Evolutionary conservation across 2,888 invertebrate genomes (phyloP).

Genomic region (Sinohyriopsis cumingii): DNA sequence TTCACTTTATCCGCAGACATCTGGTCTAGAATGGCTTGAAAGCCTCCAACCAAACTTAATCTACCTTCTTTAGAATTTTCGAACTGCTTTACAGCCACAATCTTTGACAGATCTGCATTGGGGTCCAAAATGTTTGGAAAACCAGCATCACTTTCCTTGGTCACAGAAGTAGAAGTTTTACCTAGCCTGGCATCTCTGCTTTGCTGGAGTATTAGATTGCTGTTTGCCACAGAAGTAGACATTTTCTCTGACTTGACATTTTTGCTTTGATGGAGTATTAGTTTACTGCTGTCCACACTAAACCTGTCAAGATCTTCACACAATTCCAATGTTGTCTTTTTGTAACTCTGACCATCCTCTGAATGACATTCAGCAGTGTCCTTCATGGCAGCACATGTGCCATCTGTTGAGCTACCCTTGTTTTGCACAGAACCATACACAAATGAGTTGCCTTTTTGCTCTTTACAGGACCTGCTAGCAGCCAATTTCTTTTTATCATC

Average conservation of each 20-base stretch:
- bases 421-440: no score
- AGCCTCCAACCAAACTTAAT: conserved; percentile 82
- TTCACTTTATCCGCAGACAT: conserved; percentile 81
- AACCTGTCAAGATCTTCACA: no score
- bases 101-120: conserved; percentile 11
- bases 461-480: no score
- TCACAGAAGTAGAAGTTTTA: not conserved
- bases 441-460: no score
- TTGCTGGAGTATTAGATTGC: not conserved
- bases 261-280: not conserved
- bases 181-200: not conserved
- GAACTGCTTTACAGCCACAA: conserved; percentile 18
- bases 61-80: conserved; percentile 37
- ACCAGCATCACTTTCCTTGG: not conserved
- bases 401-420: no score
- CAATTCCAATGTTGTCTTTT: no score
- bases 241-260: not conserved
- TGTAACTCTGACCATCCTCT: no score
- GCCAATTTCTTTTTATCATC: no score
- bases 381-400: no score
- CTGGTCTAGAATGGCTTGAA: conserved; percentile 81
- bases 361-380: no score
- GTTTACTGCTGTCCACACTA: conserved; percentile 1
- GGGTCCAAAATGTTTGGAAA: conserved; percentile 45
- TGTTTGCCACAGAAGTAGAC: not conserved